phyloP scores from a whole-genome alignment of 2,113 vertebrate genomes.

The Heloderma charlesbogerti region DNA sequence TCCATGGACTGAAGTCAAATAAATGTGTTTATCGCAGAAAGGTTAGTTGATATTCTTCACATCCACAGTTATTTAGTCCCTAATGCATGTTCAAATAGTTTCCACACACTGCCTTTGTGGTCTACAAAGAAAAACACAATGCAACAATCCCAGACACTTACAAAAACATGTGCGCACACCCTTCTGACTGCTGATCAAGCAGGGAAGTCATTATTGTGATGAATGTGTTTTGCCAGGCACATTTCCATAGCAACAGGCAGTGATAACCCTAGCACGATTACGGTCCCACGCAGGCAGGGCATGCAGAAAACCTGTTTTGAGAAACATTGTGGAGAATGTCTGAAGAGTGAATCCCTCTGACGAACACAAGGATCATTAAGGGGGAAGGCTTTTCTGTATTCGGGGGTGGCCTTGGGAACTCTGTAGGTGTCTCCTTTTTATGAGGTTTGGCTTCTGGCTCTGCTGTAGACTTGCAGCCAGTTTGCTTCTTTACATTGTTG shows the following conservation, averaged over 20 bases:
- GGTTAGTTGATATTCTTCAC: not conserved
- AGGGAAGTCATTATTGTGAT: constrained; percentile 55
- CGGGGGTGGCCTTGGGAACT: not conserved
- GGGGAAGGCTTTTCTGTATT: not conserved
- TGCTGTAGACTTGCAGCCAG: not conserved
- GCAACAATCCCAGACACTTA: not conserved
- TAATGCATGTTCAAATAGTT: not conserved
- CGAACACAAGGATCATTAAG: not conserved
- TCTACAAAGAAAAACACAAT: not conserved
- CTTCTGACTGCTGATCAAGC: constrained; percentile 22
- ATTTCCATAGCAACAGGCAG: constrained; percentile 70
- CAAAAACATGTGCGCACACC: not conserved
- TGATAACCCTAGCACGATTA: constrained; percentile 39
- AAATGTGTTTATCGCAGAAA: not conserved
- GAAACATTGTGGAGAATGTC: not conserved
- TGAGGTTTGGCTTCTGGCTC: not conserved
- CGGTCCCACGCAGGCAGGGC: constrained; percentile 47
- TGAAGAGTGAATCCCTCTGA: not conserved
- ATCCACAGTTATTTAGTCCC: not conserved
- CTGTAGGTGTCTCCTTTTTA: not conserved
- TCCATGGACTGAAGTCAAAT: not conserved
- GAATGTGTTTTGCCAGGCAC: constrained; percentile 54
- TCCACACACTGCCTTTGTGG: not conserved
- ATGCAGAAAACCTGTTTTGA: not conserved
- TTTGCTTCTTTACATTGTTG: constrained; percentile 5